Conservation (phyloP, 2,888 invertebrate genomes). For the Macropis europaea region DNA sequence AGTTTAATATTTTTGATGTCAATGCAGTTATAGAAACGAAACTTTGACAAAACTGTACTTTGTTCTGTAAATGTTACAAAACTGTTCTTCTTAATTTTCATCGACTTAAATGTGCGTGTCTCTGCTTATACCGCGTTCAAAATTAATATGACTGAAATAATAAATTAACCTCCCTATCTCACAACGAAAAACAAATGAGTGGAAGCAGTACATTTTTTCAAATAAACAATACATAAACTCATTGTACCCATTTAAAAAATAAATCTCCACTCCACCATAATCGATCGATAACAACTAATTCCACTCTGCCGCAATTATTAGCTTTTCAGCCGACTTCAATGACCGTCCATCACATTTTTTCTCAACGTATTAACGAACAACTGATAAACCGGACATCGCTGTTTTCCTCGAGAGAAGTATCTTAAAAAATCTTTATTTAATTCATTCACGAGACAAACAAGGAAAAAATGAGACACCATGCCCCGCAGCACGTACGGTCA, state of each 20-base stretch:
- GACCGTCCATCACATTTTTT: not conserved
- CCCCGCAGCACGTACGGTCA: not conserved
- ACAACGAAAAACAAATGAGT: too few species aligned
- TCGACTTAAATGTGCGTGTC: too few species aligned
- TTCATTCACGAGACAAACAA: not conserved
- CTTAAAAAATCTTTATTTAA: not conserved
- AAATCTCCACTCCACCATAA: not conserved
- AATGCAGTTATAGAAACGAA: too few species aligned
- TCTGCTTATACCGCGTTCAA: too few species aligned
- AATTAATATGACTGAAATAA: too few species aligned
- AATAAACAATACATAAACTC: not conserved
- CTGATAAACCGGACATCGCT: not conserved
- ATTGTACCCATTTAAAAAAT: not conserved
- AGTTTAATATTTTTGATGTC: too few species aligned
- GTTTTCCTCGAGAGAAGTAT: not conserved
- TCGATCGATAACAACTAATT: not conserved
- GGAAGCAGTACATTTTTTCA: not conserved
- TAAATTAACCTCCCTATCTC: too few species aligned
- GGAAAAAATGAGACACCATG: not conserved
- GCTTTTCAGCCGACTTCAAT: not conserved
- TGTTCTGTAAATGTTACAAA: too few species aligned
- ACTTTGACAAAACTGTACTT: too few species aligned
- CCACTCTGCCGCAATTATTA: not conserved
- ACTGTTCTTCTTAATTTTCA: too few species aligned
- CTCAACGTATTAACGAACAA: not conserved